phyloP scores from a whole-genome alignment of 2,797 vertebrate genomes.

The Hyperoplus lanceolatus region DNA sequence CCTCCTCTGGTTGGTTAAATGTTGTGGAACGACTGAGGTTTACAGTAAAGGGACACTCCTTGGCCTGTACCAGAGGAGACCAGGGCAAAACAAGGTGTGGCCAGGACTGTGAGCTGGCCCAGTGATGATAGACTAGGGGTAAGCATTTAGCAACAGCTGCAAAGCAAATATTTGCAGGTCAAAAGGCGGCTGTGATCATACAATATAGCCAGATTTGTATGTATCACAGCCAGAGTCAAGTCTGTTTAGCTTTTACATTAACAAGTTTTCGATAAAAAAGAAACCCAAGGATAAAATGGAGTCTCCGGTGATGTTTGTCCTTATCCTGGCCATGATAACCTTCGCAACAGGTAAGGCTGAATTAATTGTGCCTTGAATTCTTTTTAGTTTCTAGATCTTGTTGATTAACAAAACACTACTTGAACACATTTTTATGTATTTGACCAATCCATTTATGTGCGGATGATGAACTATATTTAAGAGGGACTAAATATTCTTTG shows the following conservation, averaged over 20 bases:
- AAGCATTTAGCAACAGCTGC: conserved; percentile 33
- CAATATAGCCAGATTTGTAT: conserved; percentile 10
- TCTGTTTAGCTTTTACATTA: neutral
- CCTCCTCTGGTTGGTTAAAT: neutral
- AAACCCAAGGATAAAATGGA: conserved; percentile 48
- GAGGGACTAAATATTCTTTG: neutral
- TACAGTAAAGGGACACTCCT: conserved; percentile 76
- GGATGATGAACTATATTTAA: neutral
- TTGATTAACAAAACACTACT: neutral
- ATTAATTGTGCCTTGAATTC: neutral
- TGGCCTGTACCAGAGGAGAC: conserved; percentile 20
- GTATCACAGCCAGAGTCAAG: neutral
- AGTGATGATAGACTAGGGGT: conserved; percentile 3
- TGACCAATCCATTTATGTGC: neutral
- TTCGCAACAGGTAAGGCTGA: conserved; percentile 60
- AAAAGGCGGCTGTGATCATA: conserved; percentile 11
- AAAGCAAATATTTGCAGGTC: conserved; percentile 70
- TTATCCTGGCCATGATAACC: conserved; percentile 45
- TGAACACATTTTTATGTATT: neutral
- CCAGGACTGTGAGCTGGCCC: neutral
- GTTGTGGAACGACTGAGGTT: conserved; percentile 32
- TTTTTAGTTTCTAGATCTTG: neutral
- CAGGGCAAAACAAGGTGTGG: conserved; percentile 76
- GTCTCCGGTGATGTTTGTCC: conserved; percentile 21
- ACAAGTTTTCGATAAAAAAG: neutral